Evolutionary conservation across 2,113 vertebrate species (phyloP), one percentile per base, ranked within the genome.

Genomic region (Rattus rattus): DNA sequence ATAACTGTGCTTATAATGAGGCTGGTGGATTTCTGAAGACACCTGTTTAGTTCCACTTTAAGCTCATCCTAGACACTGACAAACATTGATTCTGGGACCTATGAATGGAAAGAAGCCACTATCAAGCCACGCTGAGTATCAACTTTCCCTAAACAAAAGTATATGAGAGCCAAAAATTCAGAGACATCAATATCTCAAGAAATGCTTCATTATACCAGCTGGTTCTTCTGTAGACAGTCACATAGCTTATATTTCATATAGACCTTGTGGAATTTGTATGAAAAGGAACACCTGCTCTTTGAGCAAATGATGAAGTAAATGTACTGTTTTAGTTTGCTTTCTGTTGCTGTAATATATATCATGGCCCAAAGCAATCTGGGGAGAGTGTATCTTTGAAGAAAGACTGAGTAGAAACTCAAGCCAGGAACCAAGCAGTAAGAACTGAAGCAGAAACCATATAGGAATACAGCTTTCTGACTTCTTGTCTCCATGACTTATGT

Each of bases 151-250:
- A 14, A 69, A 47, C 49, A 43, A 33, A 85, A 67, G 28, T 43
- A 54, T 16, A 13, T 70, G 47, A n/a, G 99, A 99, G 10, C 95
- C 99, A 28, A 59, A 98, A 24, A 54, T 99, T 98, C 98, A 98
- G 99, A 95, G 99, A 99, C 91, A 75, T 97, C 69, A 94, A 99
- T 91, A 99, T 99, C 85, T 98, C 97, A 0, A 98, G 98, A 70
- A 97, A 98, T 47, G 98, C 98, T 20, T 96, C 99, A 69, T 99
- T 99, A 73, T 98, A 98, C 5, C 97, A 99, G 85, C 94, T 99
- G 79, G 97, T 98, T 77, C 98, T 99, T 67, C 98, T 99, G 80
- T 98, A 98, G 0, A 99, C 99, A n/a, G 94, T 95, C 85, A 99
- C 98, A 63, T 4, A 49, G 6, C 17, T 69, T 33, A 49, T 8